Percentiles rank a stretch among this genome's conserved stretches.
Evolutionary conservation across 2,797 vertebrate genomes (phyloP).

Genomic region (Myotis pilosus): DNA sequence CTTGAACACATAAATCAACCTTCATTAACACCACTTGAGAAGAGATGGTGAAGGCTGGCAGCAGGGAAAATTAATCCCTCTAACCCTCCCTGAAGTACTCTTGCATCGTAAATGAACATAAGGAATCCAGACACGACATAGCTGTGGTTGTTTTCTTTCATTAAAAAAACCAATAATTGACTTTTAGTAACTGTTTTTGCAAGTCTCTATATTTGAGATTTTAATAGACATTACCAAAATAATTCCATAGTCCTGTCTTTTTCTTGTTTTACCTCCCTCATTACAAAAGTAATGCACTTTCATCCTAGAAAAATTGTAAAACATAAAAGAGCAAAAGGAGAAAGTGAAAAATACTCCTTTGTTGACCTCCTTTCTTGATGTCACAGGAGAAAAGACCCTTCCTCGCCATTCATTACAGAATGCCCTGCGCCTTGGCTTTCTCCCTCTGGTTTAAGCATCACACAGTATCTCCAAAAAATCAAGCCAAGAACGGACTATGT

Average conservation of each 20-base stretch:
- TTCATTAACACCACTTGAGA: conserved; percentile 27
- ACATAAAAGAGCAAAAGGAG: background rate
- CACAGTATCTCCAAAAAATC: background rate
- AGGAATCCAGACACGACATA: background rate
- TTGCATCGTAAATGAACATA: conserved; percentile 37
- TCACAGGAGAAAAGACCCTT: background rate
- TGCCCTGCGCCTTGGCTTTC: background rate
- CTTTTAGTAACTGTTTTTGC: background rate
- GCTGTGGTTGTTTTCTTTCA: background rate
- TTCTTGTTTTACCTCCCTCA: background rate
- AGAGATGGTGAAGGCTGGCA: background rate
- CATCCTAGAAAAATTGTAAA: conserved; percentile 20
- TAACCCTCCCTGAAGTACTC: background rate
- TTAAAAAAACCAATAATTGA: conserved; percentile 38
- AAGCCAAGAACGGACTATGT: background rate
- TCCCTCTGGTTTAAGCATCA: background rate
- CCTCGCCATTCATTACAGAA: background rate
- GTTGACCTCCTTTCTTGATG: background rate
- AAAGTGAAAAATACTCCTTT: background rate
- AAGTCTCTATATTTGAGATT: conserved; percentile 12
- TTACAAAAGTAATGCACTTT: conserved; percentile 21
- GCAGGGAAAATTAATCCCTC: background rate
- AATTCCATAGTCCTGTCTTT: background rate
- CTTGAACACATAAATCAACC: background rate
- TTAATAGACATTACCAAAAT: conserved; percentile 37